Percentiles rank a stretch among this genome's conserved stretches.
phyloP scores from a whole-genome alignment of 2,797 vertebrate genomes.

The Leuciscus waleckii region DNA sequence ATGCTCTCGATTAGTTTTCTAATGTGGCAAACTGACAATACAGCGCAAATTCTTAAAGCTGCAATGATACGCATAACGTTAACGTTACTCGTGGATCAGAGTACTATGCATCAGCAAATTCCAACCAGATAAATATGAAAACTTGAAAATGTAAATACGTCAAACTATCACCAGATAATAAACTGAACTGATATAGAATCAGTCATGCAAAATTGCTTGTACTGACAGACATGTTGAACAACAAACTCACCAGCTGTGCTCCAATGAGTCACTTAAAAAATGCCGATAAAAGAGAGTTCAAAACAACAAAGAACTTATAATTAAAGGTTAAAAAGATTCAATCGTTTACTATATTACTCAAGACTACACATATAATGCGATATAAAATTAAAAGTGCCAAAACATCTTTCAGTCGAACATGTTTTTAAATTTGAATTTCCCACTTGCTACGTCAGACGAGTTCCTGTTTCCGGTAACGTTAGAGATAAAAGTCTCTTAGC shows the following conservation, averaged over 20 bases:
- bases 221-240: not conserved
- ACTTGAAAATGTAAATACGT: not conserved
- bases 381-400: not conserved
- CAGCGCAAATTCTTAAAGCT: not conserved
- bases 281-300: not conserved
- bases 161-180: not conserved
- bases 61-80: not conserved
- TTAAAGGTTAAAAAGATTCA: not conserved
- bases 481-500: conserved; percentile 34
- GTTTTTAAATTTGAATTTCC: conserved; percentile 80
- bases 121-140: not conserved
- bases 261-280: conserved; percentile 17
- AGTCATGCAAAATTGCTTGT: not conserved
- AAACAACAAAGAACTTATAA: not conserved
- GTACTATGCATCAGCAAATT: not conserved
- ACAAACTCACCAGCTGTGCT: conserved; percentile 36
- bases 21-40: not conserved
- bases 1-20: not conserved
- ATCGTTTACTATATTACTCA: not conserved
- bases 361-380: not conserved
- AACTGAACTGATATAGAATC: not conserved
- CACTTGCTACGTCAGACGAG: conserved; percentile 63
- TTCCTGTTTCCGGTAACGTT: conserved; percentile 71
- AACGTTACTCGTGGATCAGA: not conserved
- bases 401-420: not conserved